phyloP scores from a whole-genome alignment of 2,888 invertebrate species.

The Tuta absoluta region DNA sequence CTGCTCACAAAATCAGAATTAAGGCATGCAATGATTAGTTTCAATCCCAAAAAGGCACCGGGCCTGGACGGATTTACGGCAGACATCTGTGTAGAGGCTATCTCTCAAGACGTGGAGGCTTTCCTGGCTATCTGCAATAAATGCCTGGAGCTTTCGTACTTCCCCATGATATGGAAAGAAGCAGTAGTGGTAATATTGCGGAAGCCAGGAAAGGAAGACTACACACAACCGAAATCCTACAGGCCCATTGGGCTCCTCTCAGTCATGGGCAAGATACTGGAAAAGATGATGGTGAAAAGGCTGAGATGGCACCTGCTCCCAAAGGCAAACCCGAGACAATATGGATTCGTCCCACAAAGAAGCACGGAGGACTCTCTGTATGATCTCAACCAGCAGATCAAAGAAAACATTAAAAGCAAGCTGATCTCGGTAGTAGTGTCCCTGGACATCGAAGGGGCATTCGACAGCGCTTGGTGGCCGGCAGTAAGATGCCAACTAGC shows the following conservation, averaged over 20 bases:
- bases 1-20: slow-evolving; percentile 29
- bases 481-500: neutral
- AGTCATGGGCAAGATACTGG: neutral
- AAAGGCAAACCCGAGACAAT: no score
- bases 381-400: neutral
- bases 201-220: slow-evolving; percentile 32
- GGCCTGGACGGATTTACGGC: slow-evolving; percentile 5
- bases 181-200: slow-evolving; percentile 29
- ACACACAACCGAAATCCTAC: slow-evolving; percentile 25
- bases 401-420: neutral
- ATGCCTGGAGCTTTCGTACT: slow-evolving; percentile 26
- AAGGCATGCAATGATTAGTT: neutral
- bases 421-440: neutral
- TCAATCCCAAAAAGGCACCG: slow-evolving; percentile 15
- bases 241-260: slow-evolving; percentile 24
- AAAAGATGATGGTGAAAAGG: neutral
- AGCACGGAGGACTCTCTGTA: neutral
- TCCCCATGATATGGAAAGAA: slow-evolving; percentile 34
- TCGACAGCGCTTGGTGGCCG: slow-evolving; percentile 6
- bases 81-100: neutral
- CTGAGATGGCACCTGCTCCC: no score
- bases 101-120: neutral
- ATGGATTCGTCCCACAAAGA: no score
- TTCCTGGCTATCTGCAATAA: slow-evolving; percentile 21
- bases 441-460: slow-evolving; percentile 5